Percentiles rank a stretch among this genome's conserved stretches.
These are phyloP conservation scores for Campylomormyrus tamandua DNA, from an alignment of 2,113 vertebrate species.

Conservation along the genomic window DNA sequence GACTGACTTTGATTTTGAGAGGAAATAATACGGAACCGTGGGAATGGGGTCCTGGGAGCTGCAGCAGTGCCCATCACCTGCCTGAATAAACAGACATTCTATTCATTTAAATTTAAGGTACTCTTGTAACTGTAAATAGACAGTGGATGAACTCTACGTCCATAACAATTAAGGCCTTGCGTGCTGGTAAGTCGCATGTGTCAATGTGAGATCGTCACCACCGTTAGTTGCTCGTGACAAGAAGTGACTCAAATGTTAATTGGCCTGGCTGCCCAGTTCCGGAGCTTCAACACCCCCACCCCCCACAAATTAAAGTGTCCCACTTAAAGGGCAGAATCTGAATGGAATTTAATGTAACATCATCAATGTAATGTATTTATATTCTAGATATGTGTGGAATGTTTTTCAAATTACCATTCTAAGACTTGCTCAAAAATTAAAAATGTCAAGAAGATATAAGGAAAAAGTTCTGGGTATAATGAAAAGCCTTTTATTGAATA, in stretches of 20 bases:
- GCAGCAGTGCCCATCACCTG: not conserved
- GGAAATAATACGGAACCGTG: not conserved
- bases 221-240: constrained; percentile 42
- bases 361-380: not conserved
- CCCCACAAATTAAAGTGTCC: not conserved
- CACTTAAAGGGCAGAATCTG: constrained; percentile 9
- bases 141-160: not conserved
- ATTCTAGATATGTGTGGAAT: not conserved
- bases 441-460: not conserved
- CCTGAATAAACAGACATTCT: not conserved
- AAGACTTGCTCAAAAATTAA: not conserved
- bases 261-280: constrained; percentile 29
- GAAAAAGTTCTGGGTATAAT: not conserved
- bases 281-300: constrained; percentile 7
- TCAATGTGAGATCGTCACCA: constrained; percentile 28
- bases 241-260: constrained; percentile 70
- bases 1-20: constrained; percentile 17
- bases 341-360: constrained; percentile 17
- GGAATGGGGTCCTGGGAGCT: not conserved
- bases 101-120: not conserved
- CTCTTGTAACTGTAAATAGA: not conserved
- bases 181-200: constrained; percentile 33
- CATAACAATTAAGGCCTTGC: not conserved
- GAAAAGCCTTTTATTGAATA: not conserved
- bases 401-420: not conserved